phyloP scores from a whole-genome alignment of 1,140 invertebrate species.

The Phthorimaea operculella region DNA sequence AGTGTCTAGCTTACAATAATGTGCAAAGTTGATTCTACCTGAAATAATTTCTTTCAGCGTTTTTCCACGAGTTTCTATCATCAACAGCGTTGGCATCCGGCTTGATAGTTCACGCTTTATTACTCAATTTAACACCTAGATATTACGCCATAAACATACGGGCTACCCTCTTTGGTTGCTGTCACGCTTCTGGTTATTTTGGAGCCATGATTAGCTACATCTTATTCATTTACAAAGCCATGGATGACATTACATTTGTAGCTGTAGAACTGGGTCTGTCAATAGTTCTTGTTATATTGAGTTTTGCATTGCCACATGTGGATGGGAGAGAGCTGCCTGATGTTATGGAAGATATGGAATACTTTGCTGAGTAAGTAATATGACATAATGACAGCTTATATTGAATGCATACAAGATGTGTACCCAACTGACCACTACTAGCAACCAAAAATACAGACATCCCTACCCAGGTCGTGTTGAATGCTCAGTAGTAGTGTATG shows the following conservation, averaged over 20 bases:
- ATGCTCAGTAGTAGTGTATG: too few relatives aligned
- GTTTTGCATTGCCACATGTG: slow-evolving; percentile 36
- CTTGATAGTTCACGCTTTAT: slow-evolving; percentile 30
- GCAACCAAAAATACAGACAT: too few relatives aligned
- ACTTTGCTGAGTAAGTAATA: slow-evolving; percentile 44
- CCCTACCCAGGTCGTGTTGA: too few relatives aligned
- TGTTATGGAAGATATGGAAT: slow-evolving; percentile 53
- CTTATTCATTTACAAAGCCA: slow-evolving; percentile 22
- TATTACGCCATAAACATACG: slow-evolving; percentile 46
- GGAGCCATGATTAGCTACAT: slow-evolving; percentile 43
- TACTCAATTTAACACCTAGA: slow-evolving; percentile 46
- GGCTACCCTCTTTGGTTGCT: slow-evolving; percentile 42
- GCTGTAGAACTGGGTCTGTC: slow-evolving; percentile 23
- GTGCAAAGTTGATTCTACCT: neutral
- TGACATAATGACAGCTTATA: too few relatives aligned
- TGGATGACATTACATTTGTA: slow-evolving; percentile 23
- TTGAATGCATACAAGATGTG: too few relatives aligned
- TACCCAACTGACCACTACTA: too few relatives aligned
- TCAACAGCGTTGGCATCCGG: slow-evolving; percentile 34
- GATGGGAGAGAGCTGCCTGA: slow-evolving; percentile 53
- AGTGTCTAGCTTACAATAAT: too few relatives aligned
- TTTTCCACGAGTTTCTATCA: slow-evolving; percentile 14
- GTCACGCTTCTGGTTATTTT: slow-evolving; percentile 39
- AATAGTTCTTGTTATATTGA: slow-evolving; percentile 24
- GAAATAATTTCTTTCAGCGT: neutral